These are phyloP conservation scores for Nyctibius bracteatus DNA, from an alignment of 2,113 vertebrate genomes.

Conservation along the genomic window DNA sequence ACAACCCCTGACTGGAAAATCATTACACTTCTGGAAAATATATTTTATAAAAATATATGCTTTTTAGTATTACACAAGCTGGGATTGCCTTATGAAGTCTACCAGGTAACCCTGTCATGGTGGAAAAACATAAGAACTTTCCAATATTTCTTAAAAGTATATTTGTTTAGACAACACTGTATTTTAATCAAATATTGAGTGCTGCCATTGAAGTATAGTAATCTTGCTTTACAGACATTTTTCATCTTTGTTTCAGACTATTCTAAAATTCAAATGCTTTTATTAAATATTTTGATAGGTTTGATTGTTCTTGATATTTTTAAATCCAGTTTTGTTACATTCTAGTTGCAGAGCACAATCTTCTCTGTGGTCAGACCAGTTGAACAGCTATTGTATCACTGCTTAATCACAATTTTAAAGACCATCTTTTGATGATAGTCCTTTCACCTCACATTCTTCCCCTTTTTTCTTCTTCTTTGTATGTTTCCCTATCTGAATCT, in stretches of 20 bases:
- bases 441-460: background rate
- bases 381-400: background rate
- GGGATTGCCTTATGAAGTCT: background rate
- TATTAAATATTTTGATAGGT: background rate
- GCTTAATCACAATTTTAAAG: background rate
- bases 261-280: background rate
- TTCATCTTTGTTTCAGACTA: background rate
- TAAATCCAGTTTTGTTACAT: background rate
- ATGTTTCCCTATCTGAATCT: background rate
- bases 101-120: background rate
- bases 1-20: background rate
- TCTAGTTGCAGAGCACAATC: background rate
- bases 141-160: background rate
- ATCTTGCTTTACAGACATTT: background rate
- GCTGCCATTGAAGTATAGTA: background rate
- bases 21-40: background rate
- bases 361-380: background rate
- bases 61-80: background rate
- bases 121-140: background rate
- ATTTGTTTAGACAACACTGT: background rate
- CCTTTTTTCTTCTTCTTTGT: background rate
- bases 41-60: background rate
- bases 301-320: background rate
- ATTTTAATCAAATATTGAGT: background rate
- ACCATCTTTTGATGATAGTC: background rate